Conservation (phyloP, 2,797 vertebrate genomes). For the Poecile montanus region DNA sequence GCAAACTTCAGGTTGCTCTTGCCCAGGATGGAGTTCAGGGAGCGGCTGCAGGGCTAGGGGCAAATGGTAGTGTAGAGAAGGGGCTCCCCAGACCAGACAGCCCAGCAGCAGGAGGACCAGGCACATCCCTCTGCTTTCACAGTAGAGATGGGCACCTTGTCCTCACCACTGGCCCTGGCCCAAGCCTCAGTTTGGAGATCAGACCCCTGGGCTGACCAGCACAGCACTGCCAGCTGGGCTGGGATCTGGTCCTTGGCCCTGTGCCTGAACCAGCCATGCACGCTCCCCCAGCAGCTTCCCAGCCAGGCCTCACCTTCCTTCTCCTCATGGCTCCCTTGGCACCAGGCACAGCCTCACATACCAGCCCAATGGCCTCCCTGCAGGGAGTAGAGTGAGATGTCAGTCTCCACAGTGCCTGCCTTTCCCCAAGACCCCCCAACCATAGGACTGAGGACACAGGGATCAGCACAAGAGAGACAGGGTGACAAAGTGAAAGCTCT, state of each 20-base stretch:
- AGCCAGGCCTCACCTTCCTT: constrained; percentile 86
- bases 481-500: not conserved
- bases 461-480: not conserved
- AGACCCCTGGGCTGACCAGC: not conserved
- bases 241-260: not conserved
- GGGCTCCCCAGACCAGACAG: not conserved
- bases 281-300: not conserved
- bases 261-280: not conserved
- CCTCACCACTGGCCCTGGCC: not conserved
- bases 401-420: not conserved
- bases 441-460: accelerated
- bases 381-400: constrained; percentile 31
- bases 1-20: constrained; percentile 98
- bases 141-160: not conserved
- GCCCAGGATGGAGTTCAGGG: constrained; percentile 91
- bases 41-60: constrained; percentile 86
- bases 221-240: not conserved
- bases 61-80: not conserved
- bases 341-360: constrained; percentile 94
- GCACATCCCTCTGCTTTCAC: not conserved
- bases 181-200: not conserved
- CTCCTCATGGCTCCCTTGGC: constrained; percentile 92
- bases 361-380: constrained; percentile 96
- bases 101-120: too few relatives aligned
- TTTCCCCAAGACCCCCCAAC: too few relatives aligned